A percentile compares a stretch with the other conserved stretches of the same genome.
These are phyloP conservation scores for Beris chalybata DNA, from an alignment of 2,888 invertebrate genomes.

Conservation along the genomic window DNA sequence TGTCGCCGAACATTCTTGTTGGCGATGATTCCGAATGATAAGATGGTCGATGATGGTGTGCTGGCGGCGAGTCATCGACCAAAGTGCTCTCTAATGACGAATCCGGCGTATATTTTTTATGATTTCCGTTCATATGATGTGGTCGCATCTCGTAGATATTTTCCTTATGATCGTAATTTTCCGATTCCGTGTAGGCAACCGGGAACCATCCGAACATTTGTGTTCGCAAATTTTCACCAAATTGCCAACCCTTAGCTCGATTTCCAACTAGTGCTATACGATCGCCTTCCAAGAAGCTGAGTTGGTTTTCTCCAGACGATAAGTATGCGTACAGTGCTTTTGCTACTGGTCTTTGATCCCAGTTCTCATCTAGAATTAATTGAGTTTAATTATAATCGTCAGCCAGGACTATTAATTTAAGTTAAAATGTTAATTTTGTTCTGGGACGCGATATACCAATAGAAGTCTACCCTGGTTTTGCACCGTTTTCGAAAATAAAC, in stretches of 20 bases:
- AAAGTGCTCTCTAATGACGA: slow-evolving; percentile 38
- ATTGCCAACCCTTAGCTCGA: slow-evolving; percentile 94
- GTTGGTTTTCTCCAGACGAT: slow-evolving; percentile 86
- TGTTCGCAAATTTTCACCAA: slow-evolving; percentile 91
- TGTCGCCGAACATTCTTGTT: slow-evolving; percentile 75
- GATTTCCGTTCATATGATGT: slow-evolving; percentile 41
- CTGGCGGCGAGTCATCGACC: slow-evolving; percentile 35
- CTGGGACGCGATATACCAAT: too few species aligned
- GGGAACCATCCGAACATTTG: slow-evolving; percentile 95
- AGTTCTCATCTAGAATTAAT: slow-evolving; percentile 44
- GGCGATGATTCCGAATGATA: slow-evolving; percentile 58
- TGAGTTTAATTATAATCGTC: background rate
- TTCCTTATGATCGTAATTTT: slow-evolving; percentile 57
- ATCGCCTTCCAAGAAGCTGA: slow-evolving; percentile 90
- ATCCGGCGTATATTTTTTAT: slow-evolving; percentile 42
- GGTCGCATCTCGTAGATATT: slow-evolving; percentile 36
- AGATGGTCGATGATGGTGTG: slow-evolving; percentile 47
- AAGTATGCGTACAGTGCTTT: slow-evolving; percentile 88
- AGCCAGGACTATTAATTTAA: background rate
- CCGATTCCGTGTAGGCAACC: slow-evolving; percentile 87
- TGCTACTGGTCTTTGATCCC: slow-evolving; percentile 76
- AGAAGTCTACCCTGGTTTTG: too few species aligned
- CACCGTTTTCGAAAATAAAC: too few species aligned
- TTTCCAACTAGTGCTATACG: slow-evolving; percentile 85
- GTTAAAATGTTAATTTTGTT: too few species aligned